phyloP scores from a whole-genome alignment of 2,888 invertebrate species.

The Tridacna gigas region DNA sequence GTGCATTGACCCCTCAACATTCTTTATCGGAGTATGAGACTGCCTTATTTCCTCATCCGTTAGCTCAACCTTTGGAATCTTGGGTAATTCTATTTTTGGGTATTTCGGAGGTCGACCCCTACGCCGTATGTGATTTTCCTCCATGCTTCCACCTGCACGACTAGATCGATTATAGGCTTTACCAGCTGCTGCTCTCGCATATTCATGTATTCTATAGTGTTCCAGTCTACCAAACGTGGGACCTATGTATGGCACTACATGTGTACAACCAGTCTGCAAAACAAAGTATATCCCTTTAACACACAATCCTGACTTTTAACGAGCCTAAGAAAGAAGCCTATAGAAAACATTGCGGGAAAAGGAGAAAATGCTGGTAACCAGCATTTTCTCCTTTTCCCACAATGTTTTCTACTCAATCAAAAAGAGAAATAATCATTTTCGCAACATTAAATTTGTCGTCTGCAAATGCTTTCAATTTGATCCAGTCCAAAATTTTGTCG shows the following conservation, averaged over 20 bases:
- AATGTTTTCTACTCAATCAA: too few relatives aligned
- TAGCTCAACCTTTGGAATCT: conserved; percentile 81
- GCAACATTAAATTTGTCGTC: too few relatives aligned
- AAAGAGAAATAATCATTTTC: too few relatives aligned
- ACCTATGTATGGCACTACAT: conserved; percentile 86
- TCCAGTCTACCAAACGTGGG: conserved; percentile 88
- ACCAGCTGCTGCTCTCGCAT: conserved; percentile 85
- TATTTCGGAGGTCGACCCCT: conserved; percentile 98
- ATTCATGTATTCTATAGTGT: conserved; percentile 94
- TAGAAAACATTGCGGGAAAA: too few relatives aligned
- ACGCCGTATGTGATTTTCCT: conserved; percentile 89
- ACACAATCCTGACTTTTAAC: too few relatives aligned
- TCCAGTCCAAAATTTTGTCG: too few relatives aligned
- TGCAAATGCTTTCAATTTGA: too few relatives aligned
- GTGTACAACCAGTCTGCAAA: conserved; percentile 80
- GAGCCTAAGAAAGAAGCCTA: too few relatives aligned
- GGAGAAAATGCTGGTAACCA: too few relatives aligned
- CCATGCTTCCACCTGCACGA: conserved; percentile 37
- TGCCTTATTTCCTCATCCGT: conserved; percentile 74
- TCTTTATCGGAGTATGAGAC: conserved; percentile 55
- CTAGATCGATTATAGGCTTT: conserved; percentile 65
- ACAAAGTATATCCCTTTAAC: too few relatives aligned
- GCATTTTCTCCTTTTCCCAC: too few relatives aligned
- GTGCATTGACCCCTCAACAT: conserved; percentile 50
- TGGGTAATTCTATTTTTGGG: conserved; percentile 83